Conservation (phyloP, 2,888 invertebrate genomes). For the Drosophila neonasuta region DNA sequence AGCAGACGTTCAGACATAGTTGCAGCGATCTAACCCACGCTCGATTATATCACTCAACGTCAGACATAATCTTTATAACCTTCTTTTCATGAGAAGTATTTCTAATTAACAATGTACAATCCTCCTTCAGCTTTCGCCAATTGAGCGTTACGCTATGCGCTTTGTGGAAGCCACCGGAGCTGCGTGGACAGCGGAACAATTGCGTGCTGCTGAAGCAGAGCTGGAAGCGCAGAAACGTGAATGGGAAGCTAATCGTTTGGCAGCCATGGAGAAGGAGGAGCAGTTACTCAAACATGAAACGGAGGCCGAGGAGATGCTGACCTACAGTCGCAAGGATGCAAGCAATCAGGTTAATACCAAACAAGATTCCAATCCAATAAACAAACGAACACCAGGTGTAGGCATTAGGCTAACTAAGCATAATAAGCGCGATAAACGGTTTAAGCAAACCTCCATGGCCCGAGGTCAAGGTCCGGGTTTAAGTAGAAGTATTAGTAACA, state of each 20-base stretch:
- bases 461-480: slow-evolving; percentile 15
- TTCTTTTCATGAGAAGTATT: not conserved
- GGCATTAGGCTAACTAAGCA: slow-evolving; percentile 48
- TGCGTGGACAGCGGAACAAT: slow-evolving; percentile 91
- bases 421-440: slow-evolving; percentile 52
- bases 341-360: slow-evolving; percentile 91
- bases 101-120: not conserved
- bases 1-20: slow-evolving; percentile 82
- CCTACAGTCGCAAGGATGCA: slow-evolving; percentile 90
- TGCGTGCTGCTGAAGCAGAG: slow-evolving; percentile 93
- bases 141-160: slow-evolving; percentile 97
- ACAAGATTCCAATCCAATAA: slow-evolving; percentile 64
- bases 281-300: slow-evolving; percentile 84
- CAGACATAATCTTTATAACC: slow-evolving; percentile 61
- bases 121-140: slow-evolving; percentile 91
- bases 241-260: slow-evolving; percentile 93
- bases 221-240: slow-evolving; percentile 92
- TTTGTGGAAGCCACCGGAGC: slow-evolving; percentile 93
- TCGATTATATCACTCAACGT: slow-evolving; percentile 82
- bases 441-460: slow-evolving; percentile 29
- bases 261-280: slow-evolving; percentile 87
- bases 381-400: slow-evolving; percentile 47
- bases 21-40: slow-evolving; percentile 69
- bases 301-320: slow-evolving; percentile 86
- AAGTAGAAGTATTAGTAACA: slow-evolving; percentile 43